Percentiles rank a stretch among this genome's conserved stretches.
These are phyloP conservation scores for Venustoraphidia nigricollis DNA, from an alignment of 2,888 invertebrate genomes.

Conservation along the genomic window DNA sequence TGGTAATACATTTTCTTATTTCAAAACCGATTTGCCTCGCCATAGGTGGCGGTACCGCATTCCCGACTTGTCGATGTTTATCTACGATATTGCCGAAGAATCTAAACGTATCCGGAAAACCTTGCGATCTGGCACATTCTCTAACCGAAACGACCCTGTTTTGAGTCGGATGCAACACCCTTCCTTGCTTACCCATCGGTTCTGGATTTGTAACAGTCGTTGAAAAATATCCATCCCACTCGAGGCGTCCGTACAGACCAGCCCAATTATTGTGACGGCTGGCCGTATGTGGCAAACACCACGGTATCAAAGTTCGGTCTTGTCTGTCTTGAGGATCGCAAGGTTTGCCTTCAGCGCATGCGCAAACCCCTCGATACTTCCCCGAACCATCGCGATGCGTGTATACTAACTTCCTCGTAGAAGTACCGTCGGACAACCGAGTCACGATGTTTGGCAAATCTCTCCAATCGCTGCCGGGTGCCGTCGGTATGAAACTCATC, in stretches of 20 bases:
- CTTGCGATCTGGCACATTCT: constrained; percentile 78
- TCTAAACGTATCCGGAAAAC: constrained; percentile 61
- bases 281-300: constrained; percentile 78
- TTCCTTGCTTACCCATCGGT: constrained; percentile 82
- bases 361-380: constrained; percentile 42
- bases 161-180: constrained; percentile 69
- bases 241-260: constrained; percentile 65
- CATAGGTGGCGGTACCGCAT: constrained; percentile 76
- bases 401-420: constrained; percentile 42
- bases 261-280: constrained; percentile 79
- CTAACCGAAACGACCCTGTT: constrained; percentile 70
- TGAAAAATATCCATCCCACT: constrained; percentile 74
- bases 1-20: constrained; percentile 18
- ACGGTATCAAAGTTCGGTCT: constrained; percentile 71
- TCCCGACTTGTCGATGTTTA: constrained; percentile 73
- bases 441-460: constrained; percentile 68
- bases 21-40: constrained; percentile 36
- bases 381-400: constrained; percentile 30
- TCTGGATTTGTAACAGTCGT: constrained; percentile 78
- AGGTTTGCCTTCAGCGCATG: constrained; percentile 45
- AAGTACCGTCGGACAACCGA: constrained; percentile 52
- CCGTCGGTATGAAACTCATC: constrained; percentile 57
- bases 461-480: constrained; percentile 70
- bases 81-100: constrained; percentile 63
- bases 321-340: constrained; percentile 62